A percentile compares a stretch with the other conserved stretches of the same genome.
These are phyloP conservation scores for Imbricaverruca yamaguchii DNA, from an alignment of 2,888 invertebrate genomes.

Conservation along the genomic window DNA sequence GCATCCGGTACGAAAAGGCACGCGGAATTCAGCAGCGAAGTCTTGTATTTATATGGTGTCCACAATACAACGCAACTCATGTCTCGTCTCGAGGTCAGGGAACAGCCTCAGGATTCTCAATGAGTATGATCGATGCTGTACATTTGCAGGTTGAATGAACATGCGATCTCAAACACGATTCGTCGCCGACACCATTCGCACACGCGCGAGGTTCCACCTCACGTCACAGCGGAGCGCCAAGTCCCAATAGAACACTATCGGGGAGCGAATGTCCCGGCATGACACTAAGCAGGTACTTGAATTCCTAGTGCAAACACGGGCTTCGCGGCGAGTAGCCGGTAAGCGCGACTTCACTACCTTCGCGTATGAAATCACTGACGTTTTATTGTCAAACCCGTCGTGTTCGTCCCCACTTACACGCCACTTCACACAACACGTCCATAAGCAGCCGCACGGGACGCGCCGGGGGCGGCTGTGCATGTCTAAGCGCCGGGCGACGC, in stretches of 20 bases:
- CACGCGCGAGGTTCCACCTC: not conserved
- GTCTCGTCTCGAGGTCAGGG: not conserved
- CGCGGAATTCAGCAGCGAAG: not conserved
- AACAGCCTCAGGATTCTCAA: not conserved
- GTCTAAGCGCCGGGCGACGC: not conserved
- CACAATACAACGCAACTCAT: not conserved
- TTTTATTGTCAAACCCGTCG: not conserved
- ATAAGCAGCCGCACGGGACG: not conserved
- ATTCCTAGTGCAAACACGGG: slow-evolving; percentile 1
- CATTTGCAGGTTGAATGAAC: not conserved
- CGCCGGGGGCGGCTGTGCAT: too few relatives aligned
- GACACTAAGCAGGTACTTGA: slow-evolving; percentile 19
- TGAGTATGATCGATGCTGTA: not conserved
- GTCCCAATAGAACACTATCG: not conserved
- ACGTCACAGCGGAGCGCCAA: not conserved
- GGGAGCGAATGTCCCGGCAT: not conserved
- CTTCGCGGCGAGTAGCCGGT: not conserved
- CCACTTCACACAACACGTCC: not conserved
- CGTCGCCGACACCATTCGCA: not conserved
- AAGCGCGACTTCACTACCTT: not conserved
- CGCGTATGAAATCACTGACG: not conserved
- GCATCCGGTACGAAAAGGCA: too few relatives aligned
- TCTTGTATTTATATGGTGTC: not conserved
- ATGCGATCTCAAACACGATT: not conserved
- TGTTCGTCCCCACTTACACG: not conserved